Percentiles rank a stretch among this genome's conserved stretches.
Conservation (phyloP, 2,797 vertebrate species). For the Bryconaethiops microstoma region DNA sequence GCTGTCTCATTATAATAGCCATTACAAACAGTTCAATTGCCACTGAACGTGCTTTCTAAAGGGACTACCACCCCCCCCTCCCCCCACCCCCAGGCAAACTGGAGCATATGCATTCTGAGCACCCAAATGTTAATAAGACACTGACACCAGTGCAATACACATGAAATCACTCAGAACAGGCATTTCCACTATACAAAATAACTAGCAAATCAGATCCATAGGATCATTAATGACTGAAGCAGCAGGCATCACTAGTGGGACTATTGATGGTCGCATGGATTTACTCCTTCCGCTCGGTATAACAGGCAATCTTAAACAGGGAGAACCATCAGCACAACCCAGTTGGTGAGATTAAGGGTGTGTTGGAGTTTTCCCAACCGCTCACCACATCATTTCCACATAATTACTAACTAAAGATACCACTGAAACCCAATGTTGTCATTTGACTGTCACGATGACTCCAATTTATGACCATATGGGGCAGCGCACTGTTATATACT, state of each 20-base stretch:
- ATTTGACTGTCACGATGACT: not conserved
- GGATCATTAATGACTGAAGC: conserved; percentile 6
- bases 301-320: not conserved
- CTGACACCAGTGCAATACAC: conserved; percentile 16
- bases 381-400: conserved; percentile 9
- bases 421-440: conserved; percentile 1
- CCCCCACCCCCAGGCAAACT: conserved; percentile 39
- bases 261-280: not conserved
- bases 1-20: conserved; percentile 45
- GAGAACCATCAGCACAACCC: conserved; percentile 3
- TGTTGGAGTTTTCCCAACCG: not conserved
- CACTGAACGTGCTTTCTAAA: conserved; percentile 43
- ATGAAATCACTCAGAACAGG: not conserved
- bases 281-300: not conserved
- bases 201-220: not conserved
- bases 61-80: too few relatives aligned
- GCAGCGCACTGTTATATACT: not conserved
- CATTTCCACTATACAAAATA: not conserved
- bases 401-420: conserved; percentile 10
- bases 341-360: conserved; percentile 20
- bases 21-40: conserved; percentile 41
- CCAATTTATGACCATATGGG: not conserved
- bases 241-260: not conserved
- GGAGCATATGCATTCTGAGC: conserved; percentile 41
- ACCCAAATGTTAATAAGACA: conserved; percentile 50